Evolutionary conservation across 2,113 vertebrate genomes (phyloP), one percentile per base, ranked within the genome.

Genomic region (Stegastes partitus): DNA sequence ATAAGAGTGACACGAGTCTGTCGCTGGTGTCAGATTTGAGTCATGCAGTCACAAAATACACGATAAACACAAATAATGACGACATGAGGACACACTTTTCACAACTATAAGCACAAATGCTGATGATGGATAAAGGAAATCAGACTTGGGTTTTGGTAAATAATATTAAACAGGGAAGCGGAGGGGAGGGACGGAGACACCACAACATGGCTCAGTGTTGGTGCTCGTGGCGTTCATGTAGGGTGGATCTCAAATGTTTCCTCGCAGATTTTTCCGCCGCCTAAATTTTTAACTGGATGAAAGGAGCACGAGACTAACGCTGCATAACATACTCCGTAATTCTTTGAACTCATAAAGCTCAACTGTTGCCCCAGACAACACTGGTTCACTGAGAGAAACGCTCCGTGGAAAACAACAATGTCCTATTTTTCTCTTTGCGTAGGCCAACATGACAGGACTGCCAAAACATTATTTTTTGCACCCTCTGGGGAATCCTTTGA

Each of bases 181-280:
- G 53, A 23, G 18, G 55, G 26, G 12, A 49, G 4, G 0, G 0
- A 26, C 18, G 47, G 21, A 58, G 39, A 53, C 2, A 25, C 3
- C 12, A 19, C 5, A 25, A 61, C 39, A 70, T 18, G 47, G 53
- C 42, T 23, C 18, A 45, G 65, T 70, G 26, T n/a, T n/a, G n/a
- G n/a, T n/a, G 37, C 50, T 15, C 74, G 2, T 63, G 50, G 39
- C 2, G 12, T 25, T 50, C 15, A 9, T 22, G 19, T 11, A 34
- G 56, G 55, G 2, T 75, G 66, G 77, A 88, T 85, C 82, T 88
- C 77, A 83, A 76, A 83, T 66, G 15, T 66, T 74, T 70, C 64
- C 51, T 71, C 25, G 23, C 50, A 79, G 26, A 2, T 45, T 59
- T n/a, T n/a, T n/a, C n/a, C n/a, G n/a, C n/a, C n/a, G n/a, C n/a